Evolutionary conservation across 2,888 invertebrate genomes (phyloP).

Genomic region (Andrena marginata): DNA sequence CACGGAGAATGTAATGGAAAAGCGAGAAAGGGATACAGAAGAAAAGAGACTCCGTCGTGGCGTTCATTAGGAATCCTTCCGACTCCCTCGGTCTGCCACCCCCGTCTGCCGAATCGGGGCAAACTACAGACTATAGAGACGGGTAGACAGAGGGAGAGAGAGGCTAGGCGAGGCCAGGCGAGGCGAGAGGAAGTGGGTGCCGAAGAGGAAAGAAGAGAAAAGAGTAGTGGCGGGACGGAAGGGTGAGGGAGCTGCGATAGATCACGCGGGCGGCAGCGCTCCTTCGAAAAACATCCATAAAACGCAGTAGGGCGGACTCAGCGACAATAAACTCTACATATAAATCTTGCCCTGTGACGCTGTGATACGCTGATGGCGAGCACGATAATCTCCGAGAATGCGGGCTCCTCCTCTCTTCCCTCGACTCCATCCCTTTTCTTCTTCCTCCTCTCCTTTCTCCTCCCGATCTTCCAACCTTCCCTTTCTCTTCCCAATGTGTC

Average conservation of each 20-base stretch:
- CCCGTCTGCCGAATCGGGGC: conserved; percentile 69
- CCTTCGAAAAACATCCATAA: conserved; percentile 86
- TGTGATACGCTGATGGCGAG: conserved; percentile 85
- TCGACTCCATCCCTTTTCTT: conserved; percentile 62
- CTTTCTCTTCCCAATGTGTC: conserved; percentile 40
- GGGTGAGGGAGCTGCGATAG: conserved; percentile 81
- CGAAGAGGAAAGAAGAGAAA: conserved; percentile 57
- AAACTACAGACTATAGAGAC: conserved; percentile 57
- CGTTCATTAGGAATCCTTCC: conserved; percentile 81
- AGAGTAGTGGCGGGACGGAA: conserved; percentile 58
- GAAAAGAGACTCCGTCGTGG: conserved; percentile 67
- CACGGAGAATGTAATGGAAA: conserved; percentile 43
- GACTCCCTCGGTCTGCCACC: conserved; percentile 69
- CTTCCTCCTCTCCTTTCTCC: conserved; percentile 51
- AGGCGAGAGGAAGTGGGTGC: conserved; percentile 34
- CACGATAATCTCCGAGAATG: conserved; percentile 85
- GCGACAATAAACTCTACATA: conserved; percentile 86
- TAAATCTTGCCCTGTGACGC: conserved; percentile 85
- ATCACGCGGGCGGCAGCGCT: conserved; percentile 84
- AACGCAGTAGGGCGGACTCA: conserved; percentile 85
- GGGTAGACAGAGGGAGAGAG: conserved; percentile 52
- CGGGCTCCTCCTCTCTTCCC: conserved; percentile 81
- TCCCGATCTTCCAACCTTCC: conserved; percentile 29
- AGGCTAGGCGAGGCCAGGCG: conserved; percentile 48
- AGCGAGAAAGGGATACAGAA: conserved; percentile 55